A percentile compares a stretch with the other conserved stretches of the same genome.
These are phyloP conservation scores for Ptilonorhynchus violaceus DNA, from an alignment of 2,113 vertebrate species.

Conservation along the genomic window DNA sequence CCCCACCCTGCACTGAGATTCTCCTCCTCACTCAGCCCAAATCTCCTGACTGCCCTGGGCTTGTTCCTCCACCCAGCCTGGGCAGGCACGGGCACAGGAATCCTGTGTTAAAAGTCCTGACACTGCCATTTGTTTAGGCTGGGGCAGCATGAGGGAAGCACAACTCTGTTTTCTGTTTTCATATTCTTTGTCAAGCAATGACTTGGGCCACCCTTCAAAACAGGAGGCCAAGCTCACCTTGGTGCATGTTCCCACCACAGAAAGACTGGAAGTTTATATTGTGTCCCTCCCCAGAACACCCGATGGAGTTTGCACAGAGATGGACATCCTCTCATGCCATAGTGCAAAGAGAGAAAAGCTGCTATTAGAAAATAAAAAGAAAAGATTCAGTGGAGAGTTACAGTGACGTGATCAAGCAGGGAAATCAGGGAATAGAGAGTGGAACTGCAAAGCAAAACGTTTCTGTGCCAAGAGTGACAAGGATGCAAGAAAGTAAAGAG, in stretches of 20 bases:
- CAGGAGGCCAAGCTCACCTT: not conserved
- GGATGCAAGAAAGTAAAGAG: not conserved
- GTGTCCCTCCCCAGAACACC: not conserved
- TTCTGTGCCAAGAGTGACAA: not conserved
- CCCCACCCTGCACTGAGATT: not conserved
- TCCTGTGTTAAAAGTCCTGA: not conserved
- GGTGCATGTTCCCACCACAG: not conserved
- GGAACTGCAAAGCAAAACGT: not conserved
- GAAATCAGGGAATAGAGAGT: not conserved
- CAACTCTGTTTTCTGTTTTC: not conserved
- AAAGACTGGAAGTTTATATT: not conserved
- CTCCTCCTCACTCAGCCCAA: not conserved
- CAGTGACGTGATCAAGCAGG: not conserved
- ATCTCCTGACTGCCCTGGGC: not conserved
- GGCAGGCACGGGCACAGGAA: not conserved
- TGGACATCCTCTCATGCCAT: not conserved
- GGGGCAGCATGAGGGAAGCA: not conserved
- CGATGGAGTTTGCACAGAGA: not conserved
- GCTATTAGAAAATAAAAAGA: not conserved
- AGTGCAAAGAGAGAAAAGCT: not conserved
- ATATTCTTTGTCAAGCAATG: not conserved
- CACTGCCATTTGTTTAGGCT: not conserved
- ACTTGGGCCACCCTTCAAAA: not conserved
- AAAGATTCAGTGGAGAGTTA: not conserved
- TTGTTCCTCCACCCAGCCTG: not conserved